These are phyloP conservation scores for Anas platyrhynchos DNA, from an alignment of 2,113 vertebrate genomes.

Conservation along the genomic window DNA sequence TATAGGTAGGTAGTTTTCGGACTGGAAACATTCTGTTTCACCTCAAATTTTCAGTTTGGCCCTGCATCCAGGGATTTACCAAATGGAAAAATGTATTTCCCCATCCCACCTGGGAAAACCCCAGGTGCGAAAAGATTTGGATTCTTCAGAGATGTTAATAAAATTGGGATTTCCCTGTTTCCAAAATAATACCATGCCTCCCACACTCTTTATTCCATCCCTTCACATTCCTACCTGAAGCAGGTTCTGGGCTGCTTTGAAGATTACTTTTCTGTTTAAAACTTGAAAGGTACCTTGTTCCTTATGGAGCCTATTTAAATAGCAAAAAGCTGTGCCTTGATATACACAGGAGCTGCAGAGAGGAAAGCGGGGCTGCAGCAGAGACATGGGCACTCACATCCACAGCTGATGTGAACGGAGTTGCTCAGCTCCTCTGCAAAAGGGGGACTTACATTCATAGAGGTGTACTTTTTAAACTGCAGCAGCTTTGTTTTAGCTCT, in stretches of 20 bases:
- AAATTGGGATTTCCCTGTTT: constrained; percentile 74
- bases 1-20: background rate
- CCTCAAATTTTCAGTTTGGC: constrained; percentile 10
- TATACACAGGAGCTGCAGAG: background rate
- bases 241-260: constrained; percentile 62
- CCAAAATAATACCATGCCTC: constrained; percentile 67
- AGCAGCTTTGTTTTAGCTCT: background rate
- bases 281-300: constrained; percentile 28
- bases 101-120: constrained; percentile 60
- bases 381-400: background rate
- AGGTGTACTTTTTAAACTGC: background rate
- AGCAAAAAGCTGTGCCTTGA: background rate
- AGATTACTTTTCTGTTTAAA: constrained; percentile 52
- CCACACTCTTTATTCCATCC: constrained; percentile 55
- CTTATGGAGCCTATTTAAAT: background rate
- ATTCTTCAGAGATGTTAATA: constrained; percentile 61
- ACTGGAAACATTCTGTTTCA: background rate
- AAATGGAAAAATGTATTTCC: constrained; percentile 52
- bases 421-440: background rate
- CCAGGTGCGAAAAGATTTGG: constrained; percentile 49
- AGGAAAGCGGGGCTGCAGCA: background rate
- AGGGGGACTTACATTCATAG: background rate
- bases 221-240: constrained; percentile 40
- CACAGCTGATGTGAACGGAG: background rate
- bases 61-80: background rate